Percentiles rank a stretch among this genome's conserved stretches.
These are phyloP conservation scores for Pelmatolapia mariae DNA, from an alignment of 2,113 vertebrate genomes.

Conservation along the genomic window DNA sequence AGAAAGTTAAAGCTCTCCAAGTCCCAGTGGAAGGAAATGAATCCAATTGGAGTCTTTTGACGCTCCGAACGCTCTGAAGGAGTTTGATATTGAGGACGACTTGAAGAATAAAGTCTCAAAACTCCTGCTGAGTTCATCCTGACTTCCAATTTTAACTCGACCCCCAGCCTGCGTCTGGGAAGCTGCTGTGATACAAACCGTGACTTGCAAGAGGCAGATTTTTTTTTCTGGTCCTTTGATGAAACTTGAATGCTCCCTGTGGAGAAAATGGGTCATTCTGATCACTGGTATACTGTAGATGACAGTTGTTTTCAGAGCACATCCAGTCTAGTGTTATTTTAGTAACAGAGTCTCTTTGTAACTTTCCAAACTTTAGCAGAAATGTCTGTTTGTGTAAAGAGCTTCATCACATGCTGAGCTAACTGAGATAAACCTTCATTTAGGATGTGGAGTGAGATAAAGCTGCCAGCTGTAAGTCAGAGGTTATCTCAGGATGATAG, in stretches of 20 bases:
- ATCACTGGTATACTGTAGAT: background rate
- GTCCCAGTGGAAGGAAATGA: background rate
- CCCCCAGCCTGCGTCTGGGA: background rate
- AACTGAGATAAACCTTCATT: background rate
- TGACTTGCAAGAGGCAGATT: background rate
- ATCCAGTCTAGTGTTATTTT: constrained; percentile 2
- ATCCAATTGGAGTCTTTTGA: background rate
- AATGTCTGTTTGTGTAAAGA: background rate
- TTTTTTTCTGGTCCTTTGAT: background rate
- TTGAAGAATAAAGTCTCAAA: constrained; percentile 2
- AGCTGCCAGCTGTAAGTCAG: constrained; percentile 4
- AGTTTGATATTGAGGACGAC: background rate
- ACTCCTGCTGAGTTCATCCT: background rate
- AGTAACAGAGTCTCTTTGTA: background rate
- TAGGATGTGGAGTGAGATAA: background rate
- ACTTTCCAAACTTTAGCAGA: background rate
- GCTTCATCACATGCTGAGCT: background rate
- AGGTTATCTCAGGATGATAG: constrained; percentile 43
- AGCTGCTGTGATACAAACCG: background rate
- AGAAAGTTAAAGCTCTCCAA: background rate
- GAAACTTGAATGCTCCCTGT: constrained; percentile 3
- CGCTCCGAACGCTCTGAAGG: background rate
- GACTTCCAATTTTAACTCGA: constrained; percentile 19
- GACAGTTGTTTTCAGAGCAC: background rate
- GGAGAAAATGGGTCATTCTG: constrained; percentile 1